A percentile compares a stretch with the other conserved stretches of the same genome.
phyloP scores from a whole-genome alignment of 1,140 invertebrate genomes.

The Meloidogyne exigua region DNA sequence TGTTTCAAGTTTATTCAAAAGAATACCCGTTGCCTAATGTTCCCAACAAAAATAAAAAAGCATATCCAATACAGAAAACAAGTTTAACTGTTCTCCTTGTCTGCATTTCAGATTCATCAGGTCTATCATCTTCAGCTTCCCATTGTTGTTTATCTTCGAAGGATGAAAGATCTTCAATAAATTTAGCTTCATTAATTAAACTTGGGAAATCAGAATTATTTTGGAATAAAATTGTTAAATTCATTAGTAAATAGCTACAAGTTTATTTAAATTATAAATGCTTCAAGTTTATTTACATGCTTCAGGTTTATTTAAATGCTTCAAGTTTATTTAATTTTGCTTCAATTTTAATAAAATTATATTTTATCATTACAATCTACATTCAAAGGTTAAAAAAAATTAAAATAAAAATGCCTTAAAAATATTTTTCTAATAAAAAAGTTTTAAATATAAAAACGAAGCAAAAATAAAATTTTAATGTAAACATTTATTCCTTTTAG shows the following conservation, averaged over 20 bases:
- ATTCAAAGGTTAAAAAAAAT: too few species aligned
- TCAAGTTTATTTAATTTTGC: neutral
- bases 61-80: conserved; percentile 42
- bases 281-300: conserved; percentile 4
- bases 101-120: conserved; percentile 29
- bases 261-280: neutral
- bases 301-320: neutral
- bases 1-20: neutral
- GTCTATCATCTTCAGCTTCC: neutral
- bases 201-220: conserved; percentile 7
- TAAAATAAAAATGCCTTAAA: too few species aligned
- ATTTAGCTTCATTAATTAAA: neutral
- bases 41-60: conserved; percentile 40
- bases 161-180: neutral
- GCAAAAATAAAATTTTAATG: neutral
- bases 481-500: neutral
- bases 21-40: conserved; percentile 46
- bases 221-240: neutral
- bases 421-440: too few species aligned
- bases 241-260: neutral
- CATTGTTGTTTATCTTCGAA: neutral
- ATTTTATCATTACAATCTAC: too few species aligned
- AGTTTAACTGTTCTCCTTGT: conserved; percentile 41
- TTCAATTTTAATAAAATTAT: neutral
- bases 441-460: too few species aligned